These are phyloP conservation scores for Columba guinea DNA, from an alignment of 2,797 vertebrate species.

Conservation along the genomic window DNA sequence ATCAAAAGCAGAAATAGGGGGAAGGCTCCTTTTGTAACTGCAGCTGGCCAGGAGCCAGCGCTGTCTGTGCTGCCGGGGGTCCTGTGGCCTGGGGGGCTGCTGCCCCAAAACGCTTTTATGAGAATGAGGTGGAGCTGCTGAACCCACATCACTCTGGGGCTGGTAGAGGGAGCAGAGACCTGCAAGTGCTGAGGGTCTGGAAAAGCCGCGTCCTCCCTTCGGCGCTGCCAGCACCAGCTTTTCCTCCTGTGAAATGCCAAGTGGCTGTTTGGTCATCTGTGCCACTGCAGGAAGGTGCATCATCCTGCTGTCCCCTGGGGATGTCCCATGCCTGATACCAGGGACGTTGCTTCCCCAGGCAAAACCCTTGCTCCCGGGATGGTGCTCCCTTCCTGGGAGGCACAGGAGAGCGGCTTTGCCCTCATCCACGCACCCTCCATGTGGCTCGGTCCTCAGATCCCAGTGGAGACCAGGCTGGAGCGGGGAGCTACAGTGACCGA, in stretches of 20 bases:
- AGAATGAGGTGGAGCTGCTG: fast-evolving
- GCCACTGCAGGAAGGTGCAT: fast-evolving
- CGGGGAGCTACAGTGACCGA: fast-evolving
- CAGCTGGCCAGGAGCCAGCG: not conserved
- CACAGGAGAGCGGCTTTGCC: not conserved
- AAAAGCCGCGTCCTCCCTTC: not conserved
- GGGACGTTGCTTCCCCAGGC: no score
- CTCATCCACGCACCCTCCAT: fast-evolving
- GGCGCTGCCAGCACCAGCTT: not conserved
- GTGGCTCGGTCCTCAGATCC: not conserved
- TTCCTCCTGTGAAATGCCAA: not conserved
- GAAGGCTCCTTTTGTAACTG: not conserved
- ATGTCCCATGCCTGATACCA: no score
- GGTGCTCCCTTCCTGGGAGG: fast-evolving
- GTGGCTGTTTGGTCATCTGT: fast-evolving
- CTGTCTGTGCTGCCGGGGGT: no score
- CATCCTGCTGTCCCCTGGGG: no score
- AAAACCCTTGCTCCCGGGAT: fast-evolving
- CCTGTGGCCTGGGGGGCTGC: fast-evolving
- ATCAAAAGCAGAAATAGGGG: constrained; percentile 24
- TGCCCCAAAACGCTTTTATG: fast-evolving
- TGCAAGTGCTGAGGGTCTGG: not conserved
- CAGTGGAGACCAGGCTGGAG: fast-evolving
- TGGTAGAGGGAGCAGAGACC: not conserved
- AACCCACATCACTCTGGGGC: fast-evolving